Base-by-base conservation (phyloP, 2,113 vertebrate species). In the Petromus typicus region DNA sequence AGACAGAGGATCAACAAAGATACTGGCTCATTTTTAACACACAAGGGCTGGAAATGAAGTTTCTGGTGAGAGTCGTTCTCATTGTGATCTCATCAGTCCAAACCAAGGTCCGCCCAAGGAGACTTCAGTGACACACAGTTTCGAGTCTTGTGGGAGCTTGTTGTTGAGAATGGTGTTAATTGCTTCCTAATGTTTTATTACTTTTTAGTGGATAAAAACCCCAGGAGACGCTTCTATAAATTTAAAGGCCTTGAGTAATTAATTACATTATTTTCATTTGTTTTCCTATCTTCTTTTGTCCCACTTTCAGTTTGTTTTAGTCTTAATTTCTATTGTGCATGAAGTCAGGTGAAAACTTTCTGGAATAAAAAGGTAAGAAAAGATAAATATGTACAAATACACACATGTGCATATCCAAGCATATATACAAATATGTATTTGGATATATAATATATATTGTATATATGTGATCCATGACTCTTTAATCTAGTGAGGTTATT, bases 131-230 rank as follows among this genome's bases (percentile, higher is more conserved):
- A 67, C 43, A 25, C 18, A 34, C 17, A 76, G 8, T 4, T 13
- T 76, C 51, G 59, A 37, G 12, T 40, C 89, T 69, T 86, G 5
- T 9, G 16, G 45, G 25, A 87, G 40, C 34, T 13, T 40, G 63
- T 67, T 92, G 64, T 23, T 32, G 37, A 81, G 32, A 92, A 73
- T 43, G 16, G 20, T 61, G 61, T 51, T 86, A 91, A 95, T 87
- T 83, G 16, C 40, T 40, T 69, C 40, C 81, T 14, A 43, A 14
- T n/a, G 27, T 56, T 96, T 86, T 91, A 63, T 86, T 71, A 57
- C 81, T 76, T 90, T 89, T 86, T 48, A 90, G 89, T 71, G 12
- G 11, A 56, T 54, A 75, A 79, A 88, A 51, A 27, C 4, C 5
- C 57, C 69, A 20, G 1, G 32, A 37, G 27, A 5, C 92, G 34